A percentile compares a stretch with the other conserved stretches of the same genome.
Conservation (phyloP, 1,140 invertebrate species). For the Ptiloglossa arizonensis region DNA sequence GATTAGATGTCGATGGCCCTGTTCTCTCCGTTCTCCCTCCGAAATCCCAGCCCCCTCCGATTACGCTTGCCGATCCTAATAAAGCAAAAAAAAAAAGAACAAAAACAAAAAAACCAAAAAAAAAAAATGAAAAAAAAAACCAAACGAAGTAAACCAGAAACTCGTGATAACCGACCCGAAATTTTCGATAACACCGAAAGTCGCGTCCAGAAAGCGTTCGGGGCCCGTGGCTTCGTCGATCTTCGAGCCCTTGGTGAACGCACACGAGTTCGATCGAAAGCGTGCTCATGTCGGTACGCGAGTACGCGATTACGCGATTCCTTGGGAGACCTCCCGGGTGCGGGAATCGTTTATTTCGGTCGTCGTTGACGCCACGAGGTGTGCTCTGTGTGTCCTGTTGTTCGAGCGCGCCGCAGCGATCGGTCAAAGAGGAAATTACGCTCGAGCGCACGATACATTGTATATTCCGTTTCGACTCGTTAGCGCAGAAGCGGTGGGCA, state of each 20-base stretch:
- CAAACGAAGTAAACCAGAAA: no score
- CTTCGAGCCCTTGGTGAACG: constrained; percentile 43
- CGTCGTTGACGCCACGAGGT: constrained; percentile 2
- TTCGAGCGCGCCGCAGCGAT: neutral
- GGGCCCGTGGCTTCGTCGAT: constrained; percentile 47
- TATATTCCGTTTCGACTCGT: constrained; percentile 41
- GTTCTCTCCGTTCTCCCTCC: constrained; percentile 49
- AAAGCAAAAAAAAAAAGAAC: no score
- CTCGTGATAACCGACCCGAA: no score
- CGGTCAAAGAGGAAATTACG: neutral
- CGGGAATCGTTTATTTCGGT: constrained; percentile 2
- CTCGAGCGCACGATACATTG: constrained; percentile 14
- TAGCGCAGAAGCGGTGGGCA: neutral
- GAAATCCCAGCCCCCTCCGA: neutral
- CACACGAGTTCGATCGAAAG: constrained; percentile 42
- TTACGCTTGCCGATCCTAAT: constrained; percentile 48
- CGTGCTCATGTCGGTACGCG: constrained; percentile 44
- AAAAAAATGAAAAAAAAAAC: no score
- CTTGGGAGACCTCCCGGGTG: neutral
- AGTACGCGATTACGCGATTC: no score
- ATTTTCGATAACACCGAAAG: constrained; percentile 24
- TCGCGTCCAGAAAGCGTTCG: constrained; percentile 20
- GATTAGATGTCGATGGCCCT: constrained; percentile 71
- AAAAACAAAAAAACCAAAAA: no score
- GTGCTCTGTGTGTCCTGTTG: neutral